These are phyloP conservation scores for Drepana arcuata DNA, from an alignment of 1,140 invertebrate genomes.

Conservation along the genomic window DNA sequence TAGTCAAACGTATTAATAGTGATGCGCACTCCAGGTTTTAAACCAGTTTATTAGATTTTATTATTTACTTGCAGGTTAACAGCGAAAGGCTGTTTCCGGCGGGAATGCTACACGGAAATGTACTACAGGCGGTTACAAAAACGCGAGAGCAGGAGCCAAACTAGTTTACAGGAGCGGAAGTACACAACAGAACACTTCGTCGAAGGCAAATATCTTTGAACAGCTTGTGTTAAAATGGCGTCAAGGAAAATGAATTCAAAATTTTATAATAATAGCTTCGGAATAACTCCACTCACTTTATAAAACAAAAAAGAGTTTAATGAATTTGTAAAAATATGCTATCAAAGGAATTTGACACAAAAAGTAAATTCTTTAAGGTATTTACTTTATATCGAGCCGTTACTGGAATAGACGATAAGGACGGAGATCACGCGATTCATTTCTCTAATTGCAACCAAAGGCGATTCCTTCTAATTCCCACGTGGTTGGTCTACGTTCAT, in stretches of 20 bases:
- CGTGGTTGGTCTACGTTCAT: neutral
- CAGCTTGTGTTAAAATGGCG: too few species aligned
- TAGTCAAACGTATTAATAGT: too few species aligned
- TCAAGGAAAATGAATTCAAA: too few species aligned
- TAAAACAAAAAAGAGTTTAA: too few species aligned
- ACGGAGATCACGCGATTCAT: conserved; percentile 48
- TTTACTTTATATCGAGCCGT: conserved; percentile 27
- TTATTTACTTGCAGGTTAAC: conserved; percentile 36
- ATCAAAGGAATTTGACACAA: too few species aligned
- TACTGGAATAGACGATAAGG: conserved; percentile 39
- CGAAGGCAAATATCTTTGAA: too few species aligned
- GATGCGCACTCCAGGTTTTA: too few species aligned
- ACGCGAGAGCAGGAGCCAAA: conserved; percentile 19
- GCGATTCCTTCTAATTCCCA: conserved; percentile 7
- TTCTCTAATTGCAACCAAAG: conserved; percentile 41
- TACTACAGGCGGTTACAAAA: conserved; percentile 45
- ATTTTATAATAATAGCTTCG: too few species aligned
- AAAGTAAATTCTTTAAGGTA: too few species aligned
- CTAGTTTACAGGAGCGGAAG: conserved; percentile 6
- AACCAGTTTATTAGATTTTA: conserved; percentile 11
- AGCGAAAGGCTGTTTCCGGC: conserved; percentile 48
- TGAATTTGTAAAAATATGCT: too few species aligned
- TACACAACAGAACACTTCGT: too few species aligned
- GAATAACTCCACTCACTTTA: too few species aligned
- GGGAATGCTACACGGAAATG: conserved; percentile 47